Evolutionary conservation across 2,888 invertebrate species (phyloP).

Genomic region (Tuta absoluta): DNA sequence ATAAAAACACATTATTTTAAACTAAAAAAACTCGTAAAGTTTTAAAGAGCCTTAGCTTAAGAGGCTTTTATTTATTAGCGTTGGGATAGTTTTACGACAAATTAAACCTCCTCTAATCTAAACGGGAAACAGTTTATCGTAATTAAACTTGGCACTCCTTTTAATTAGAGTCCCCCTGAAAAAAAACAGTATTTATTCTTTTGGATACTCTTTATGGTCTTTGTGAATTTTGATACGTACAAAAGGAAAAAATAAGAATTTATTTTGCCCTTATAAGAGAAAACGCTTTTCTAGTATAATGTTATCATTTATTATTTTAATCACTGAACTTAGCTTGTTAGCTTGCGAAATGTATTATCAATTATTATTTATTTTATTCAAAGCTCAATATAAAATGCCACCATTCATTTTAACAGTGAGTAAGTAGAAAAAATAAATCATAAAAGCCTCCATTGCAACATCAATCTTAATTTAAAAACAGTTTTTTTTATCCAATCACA

Average conservation of each 20-base stretch:
- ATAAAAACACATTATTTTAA: neutral
- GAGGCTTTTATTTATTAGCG: slow-evolving; percentile 19
- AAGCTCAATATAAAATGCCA: no score
- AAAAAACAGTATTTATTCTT: neutral
- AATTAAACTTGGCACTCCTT: slow-evolving; percentile 24
- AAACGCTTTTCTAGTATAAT: no score
- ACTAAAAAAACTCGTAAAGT: neutral
- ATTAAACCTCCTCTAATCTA: slow-evolving; percentile 23
- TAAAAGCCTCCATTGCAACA: neutral
- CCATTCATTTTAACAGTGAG: no score
- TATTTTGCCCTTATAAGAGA: neutral
- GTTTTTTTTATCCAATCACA: neutral
- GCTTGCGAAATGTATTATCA: no score
- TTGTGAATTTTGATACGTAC: neutral
- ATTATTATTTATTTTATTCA: no score
- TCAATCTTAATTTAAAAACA: neutral
- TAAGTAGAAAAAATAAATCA: neutral
- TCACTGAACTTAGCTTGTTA: no score
- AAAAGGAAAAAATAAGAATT: neutral
- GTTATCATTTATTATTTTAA: no score
- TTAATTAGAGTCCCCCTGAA: slow-evolving; percentile 19
- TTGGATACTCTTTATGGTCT: neutral
- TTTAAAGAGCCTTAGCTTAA: slow-evolving; percentile 13
- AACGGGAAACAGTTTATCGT: slow-evolving; percentile 21
- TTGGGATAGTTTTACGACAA: slow-evolving; percentile 27